phyloP scores from a whole-genome alignment of 2,113 vertebrate species.

The Toxotes jaculatrix region DNA sequence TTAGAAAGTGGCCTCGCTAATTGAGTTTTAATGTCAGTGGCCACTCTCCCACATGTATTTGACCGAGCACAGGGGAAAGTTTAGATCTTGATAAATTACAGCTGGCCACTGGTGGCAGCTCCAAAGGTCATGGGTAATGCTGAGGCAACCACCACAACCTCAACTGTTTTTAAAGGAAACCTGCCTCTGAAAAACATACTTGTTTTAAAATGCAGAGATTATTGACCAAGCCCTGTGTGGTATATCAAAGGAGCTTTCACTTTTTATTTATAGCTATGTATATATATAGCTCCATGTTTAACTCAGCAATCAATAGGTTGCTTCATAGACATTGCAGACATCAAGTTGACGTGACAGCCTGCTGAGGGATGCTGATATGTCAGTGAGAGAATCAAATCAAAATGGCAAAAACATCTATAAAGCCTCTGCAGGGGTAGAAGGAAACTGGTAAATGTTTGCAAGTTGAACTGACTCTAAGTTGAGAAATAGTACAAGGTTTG shows the following conservation, averaged over 20 bases:
- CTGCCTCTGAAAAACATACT: conserved; percentile 1
- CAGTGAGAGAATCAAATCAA: neutral
- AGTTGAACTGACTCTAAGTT: conserved; percentile 33
- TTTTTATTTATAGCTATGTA: neutral
- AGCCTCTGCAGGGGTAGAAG: neutral
- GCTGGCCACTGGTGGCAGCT: conserved; percentile 71
- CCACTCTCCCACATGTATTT: conserved; percentile 77
- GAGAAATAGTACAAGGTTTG: conserved; percentile 51
- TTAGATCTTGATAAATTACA: conserved; percentile 84
- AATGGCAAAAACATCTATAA: conserved; percentile 17
- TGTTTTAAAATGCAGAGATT: conserved; percentile 7
- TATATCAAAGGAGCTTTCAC: neutral
- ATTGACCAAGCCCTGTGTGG: neutral
- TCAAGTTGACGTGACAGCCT: conserved; percentile 1
- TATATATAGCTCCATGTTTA: neutral
- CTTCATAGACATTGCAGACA: neutral
- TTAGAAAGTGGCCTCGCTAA: conserved; percentile 83
- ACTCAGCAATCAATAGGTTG: neutral
- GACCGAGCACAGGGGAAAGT: conserved; percentile 77
- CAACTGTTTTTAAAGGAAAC: conserved; percentile 47
- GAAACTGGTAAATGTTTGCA: conserved; percentile 14
- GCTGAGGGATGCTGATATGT: neutral
- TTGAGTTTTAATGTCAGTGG: conserved; percentile 87
- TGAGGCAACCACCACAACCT: conserved; percentile 62
- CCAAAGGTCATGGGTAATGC: conserved; percentile 79